Conservation (phyloP, 2,888 invertebrate genomes). For the Scaptomyza caliginosa region DNA sequence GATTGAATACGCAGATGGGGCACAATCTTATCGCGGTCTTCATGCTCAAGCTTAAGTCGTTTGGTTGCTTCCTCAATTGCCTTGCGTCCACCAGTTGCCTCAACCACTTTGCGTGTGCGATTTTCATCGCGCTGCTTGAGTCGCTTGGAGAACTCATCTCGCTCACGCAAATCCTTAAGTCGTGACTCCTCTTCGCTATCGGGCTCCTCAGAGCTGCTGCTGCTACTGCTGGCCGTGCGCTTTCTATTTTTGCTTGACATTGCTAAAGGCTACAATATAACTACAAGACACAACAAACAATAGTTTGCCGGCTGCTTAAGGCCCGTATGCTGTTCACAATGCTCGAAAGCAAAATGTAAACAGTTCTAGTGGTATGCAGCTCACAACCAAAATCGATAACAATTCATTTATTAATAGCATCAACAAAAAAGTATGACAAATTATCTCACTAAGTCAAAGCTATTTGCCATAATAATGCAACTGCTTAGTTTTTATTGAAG, state of each 20-base stretch:
- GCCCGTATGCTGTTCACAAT: constrained; percentile 20
- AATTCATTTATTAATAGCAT: too few species aligned
- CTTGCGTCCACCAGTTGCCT: constrained; percentile 87
- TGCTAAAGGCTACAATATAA: background rate
- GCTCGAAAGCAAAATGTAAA: background rate
- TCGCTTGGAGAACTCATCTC: constrained; percentile 96
- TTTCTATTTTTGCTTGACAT: constrained; percentile 76
- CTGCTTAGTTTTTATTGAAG: too few species aligned
- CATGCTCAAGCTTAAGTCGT: constrained; percentile 93
- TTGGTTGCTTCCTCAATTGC: constrained; percentile 95
- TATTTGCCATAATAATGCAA: background rate
- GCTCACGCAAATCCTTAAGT: constrained; percentile 92
- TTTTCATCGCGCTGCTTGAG: constrained; percentile 95
- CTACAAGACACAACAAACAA: constrained; percentile 16
- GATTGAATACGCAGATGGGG: constrained; percentile 96
- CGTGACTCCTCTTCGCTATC: constrained; percentile 93
- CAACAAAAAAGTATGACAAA: too few species aligned
- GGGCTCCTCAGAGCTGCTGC: constrained; percentile 81
- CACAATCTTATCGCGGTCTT: constrained; percentile 93
- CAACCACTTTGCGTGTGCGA: constrained; percentile 91
- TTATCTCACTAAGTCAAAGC: background rate
- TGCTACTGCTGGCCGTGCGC: constrained; percentile 63
- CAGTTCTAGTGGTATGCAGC: background rate
- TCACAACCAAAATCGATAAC: background rate
- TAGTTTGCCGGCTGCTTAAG: constrained; percentile 11